A percentile compares a stretch with the other conserved stretches of the same genome.
Evolutionary conservation across 2,888 invertebrate genomes (phyloP).

Genomic region (Gari tellinella): DNA sequence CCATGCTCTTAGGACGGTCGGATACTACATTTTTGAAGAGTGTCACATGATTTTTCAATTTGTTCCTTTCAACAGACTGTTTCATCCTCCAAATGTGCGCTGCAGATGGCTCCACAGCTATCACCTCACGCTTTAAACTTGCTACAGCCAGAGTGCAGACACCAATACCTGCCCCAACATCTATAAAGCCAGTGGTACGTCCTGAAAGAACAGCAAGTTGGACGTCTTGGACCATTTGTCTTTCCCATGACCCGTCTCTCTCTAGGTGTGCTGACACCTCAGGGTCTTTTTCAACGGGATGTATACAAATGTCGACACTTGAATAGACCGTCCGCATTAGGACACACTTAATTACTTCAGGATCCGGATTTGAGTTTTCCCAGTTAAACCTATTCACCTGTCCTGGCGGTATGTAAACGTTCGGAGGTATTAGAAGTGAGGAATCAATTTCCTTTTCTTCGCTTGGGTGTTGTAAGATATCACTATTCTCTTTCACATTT

Average conservation of each 20-base stretch:
- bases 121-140: slow-evolving; percentile 29
- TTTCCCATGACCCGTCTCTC: slow-evolving; percentile 23
- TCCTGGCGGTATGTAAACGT: neutral
- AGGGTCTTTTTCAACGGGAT: slow-evolving; percentile 21
- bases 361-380: neutral
- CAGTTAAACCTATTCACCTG: slow-evolving; percentile 21
- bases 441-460: too few species aligned
- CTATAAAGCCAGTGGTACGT: slow-evolving; percentile 32
- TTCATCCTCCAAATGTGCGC: slow-evolving; percentile 42
- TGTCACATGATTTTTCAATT: slow-evolving; percentile 29
- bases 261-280: slow-evolving; percentile 23
- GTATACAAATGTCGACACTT: slow-evolving; percentile 34
- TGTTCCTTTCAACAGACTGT: slow-evolving; percentile 43
- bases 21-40: slow-evolving; percentile 52
- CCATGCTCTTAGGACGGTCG: slow-evolving; percentile 30
- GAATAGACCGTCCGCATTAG: slow-evolving; percentile 14
- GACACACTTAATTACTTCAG: slow-evolving; percentile 11
- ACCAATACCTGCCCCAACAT: slow-evolving; percentile 57
- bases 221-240: slow-evolving; percentile 25
- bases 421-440: too few species aligned
- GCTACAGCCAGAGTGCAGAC: slow-evolving; percentile 52
- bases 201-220: slow-evolving; percentile 23
- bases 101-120: slow-evolving; percentile 56
- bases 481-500: too few species aligned
- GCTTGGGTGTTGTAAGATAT: too few species aligned